A percentile compares a stretch with the other conserved stretches of the same genome.
These are phyloP conservation scores for Crematogaster levior DNA, from an alignment of 2,888 invertebrate species.

Conservation along the genomic window DNA sequence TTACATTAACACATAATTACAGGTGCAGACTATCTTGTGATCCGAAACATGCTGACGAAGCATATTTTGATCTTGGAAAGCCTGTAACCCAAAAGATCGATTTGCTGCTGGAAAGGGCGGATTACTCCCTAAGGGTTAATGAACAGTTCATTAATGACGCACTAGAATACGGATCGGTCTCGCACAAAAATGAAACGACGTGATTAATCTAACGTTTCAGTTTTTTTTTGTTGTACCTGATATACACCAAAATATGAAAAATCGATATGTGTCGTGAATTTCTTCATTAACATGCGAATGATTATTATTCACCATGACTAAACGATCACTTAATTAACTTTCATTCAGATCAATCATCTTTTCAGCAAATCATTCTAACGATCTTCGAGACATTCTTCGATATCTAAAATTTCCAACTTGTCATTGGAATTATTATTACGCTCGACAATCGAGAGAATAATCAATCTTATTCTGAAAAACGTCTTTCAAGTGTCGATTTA, in stretches of 20 bases:
- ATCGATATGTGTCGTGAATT: constrained; percentile 26
- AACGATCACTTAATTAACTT: background rate
- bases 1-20: constrained; percentile 47
- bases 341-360: constrained; percentile 3
- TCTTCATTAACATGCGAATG: constrained; percentile 8
- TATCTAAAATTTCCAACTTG: background rate
- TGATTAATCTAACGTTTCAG: constrained; percentile 32
- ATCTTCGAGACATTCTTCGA: background rate
- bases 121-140: constrained; percentile 54
- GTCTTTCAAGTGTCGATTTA: background rate
- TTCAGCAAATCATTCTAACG: background rate
- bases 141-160: constrained; percentile 50
- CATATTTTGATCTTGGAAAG: constrained; percentile 49
- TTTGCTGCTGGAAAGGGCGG: constrained; percentile 36
- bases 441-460: background rate
- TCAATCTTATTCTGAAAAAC: background rate
- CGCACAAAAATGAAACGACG: constrained; percentile 20
- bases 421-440: constrained; percentile 21
- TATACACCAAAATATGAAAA: constrained; percentile 33
- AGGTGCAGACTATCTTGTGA: constrained; percentile 40
- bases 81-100: constrained; percentile 31
- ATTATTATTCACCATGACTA: constrained; percentile 9
- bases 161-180: constrained; percentile 26
- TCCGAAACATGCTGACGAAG: constrained; percentile 47
- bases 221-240: background rate